Evolutionary conservation across 2,888 invertebrate species (phyloP).

Genomic region (Strigamia transsilvanica): DNA sequence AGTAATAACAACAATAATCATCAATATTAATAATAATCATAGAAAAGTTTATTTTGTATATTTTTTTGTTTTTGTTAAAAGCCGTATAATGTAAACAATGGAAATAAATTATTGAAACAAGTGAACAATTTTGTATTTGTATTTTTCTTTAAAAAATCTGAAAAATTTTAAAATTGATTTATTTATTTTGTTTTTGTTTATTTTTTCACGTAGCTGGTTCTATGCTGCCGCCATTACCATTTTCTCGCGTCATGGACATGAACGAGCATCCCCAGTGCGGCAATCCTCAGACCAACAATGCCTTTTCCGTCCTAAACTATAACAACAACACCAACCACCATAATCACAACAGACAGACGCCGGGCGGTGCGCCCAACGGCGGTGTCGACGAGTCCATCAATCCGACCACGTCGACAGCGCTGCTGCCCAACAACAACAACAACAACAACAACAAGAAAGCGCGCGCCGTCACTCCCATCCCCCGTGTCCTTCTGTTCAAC

Average conservation of each 20-base stretch:
- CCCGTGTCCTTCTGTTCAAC: constrained; percentile 61
- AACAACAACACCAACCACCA: constrained; percentile 42
- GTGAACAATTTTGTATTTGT: no score
- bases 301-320: constrained; percentile 45
- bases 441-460: constrained; percentile 3
- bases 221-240: background rate
- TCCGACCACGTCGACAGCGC: background rate
- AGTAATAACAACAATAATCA: no score
- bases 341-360: constrained; percentile 17
- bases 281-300: constrained; percentile 37
- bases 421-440: background rate
- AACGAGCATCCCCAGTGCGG: constrained; percentile 22
- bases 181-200: no score
- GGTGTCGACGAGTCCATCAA: background rate
- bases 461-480: constrained; percentile 51
- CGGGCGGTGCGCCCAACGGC: background rate
- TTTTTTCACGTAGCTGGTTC: background rate
- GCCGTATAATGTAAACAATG: no score
- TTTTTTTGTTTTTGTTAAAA: background rate
- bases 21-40: background rate
- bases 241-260: constrained; percentile 1
- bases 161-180: no score
- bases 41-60: background rate
- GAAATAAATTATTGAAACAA: background rate
- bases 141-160: no score